Evolutionary conservation across 2,113 vertebrate genomes (phyloP), one percentile per base, ranked within the genome.

Genomic region (Cryptotis parvus): DNA sequence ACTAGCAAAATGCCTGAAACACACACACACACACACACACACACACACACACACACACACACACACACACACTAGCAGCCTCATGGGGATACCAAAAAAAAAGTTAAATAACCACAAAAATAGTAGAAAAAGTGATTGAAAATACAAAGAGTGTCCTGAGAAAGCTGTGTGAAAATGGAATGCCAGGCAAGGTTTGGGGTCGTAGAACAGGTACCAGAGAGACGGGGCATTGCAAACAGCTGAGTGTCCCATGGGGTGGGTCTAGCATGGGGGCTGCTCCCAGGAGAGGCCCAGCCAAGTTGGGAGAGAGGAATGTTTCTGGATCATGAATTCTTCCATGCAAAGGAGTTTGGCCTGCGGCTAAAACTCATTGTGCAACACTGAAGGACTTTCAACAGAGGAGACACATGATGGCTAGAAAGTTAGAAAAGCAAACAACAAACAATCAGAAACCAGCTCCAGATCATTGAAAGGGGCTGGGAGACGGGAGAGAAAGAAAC

Each of bases 51-150:
- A n/a, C n/a, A n/a, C n/a, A n/a, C n/a, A n/a, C n/a, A n/a, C n/a
- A n/a, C n/a, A n/a, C n/a, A n/a, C n/a, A n/a, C n/a, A 49, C 45
- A 9, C 63, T 72, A n/a, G 65, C 18, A 24, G 41, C 69, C 41
- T 55, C 68, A 31, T 9, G 24, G 35, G 52, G 31, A 91, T 78
- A 45, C 81, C 89, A 87, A 90, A 80, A 43, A 55, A 33, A 87
- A 35, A 16, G 22, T 55, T 68, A 43, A 87, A 68, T 45, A 35
- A 69, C 18, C 22, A 52, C 33, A 81, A 86, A 93, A 90, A 90
- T 39, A 90, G 81, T 55, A 61, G 52, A 86, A 79, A 89, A 74
- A 31, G 37, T 66, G 43, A 41, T 92, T 94, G 79, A 80, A 89
- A 94, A 94, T 91, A 72, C 88, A 87, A 84, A 29, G 14, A 41